Percentiles rank a stretch among this genome's conserved stretches.
Evolutionary conservation across 2,888 invertebrate genomes (phyloP).

Genomic region (Melikaiella ostensackeni): DNA sequence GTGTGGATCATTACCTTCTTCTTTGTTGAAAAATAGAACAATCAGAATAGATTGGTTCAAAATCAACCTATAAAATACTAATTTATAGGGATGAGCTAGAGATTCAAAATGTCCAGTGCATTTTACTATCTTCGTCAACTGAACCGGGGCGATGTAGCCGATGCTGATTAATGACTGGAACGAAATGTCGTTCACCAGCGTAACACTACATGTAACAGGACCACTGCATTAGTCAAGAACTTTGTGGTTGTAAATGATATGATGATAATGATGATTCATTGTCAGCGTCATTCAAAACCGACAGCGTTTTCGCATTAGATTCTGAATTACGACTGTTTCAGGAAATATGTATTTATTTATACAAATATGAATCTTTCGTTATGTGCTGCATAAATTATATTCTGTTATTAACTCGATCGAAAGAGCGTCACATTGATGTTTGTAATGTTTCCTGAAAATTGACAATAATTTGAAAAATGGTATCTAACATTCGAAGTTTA

Average conservation of each 20-base stretch:
- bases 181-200: constrained; percentile 34
- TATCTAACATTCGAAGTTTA: background rate
- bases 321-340: constrained; percentile 30
- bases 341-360: constrained; percentile 34
- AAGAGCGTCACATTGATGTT: background rate
- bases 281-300: constrained; percentile 34
- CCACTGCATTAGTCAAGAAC: constrained; percentile 38
- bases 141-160: constrained; percentile 29
- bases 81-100: constrained; percentile 13
- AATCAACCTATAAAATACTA: background rate
- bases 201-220: constrained; percentile 32
- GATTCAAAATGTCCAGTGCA: constrained; percentile 14
- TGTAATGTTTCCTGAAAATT: background rate
- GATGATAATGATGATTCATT: constrained; percentile 39
- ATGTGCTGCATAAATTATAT: constrained; percentile 19
- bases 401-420: background rate
- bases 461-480: background rate
- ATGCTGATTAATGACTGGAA: constrained; percentile 39
- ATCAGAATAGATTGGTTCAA: no score
- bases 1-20: no score
- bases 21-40: no score
- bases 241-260: constrained; percentile 38
- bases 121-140: constrained; percentile 39
- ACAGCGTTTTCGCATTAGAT: constrained; percentile 39
- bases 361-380: constrained; percentile 30